Percentiles rank a stretch among this genome's conserved stretches.
Evolutionary conservation across 1,140 invertebrate species (phyloP).

Genomic region (Zaprionus vittiger): DNA sequence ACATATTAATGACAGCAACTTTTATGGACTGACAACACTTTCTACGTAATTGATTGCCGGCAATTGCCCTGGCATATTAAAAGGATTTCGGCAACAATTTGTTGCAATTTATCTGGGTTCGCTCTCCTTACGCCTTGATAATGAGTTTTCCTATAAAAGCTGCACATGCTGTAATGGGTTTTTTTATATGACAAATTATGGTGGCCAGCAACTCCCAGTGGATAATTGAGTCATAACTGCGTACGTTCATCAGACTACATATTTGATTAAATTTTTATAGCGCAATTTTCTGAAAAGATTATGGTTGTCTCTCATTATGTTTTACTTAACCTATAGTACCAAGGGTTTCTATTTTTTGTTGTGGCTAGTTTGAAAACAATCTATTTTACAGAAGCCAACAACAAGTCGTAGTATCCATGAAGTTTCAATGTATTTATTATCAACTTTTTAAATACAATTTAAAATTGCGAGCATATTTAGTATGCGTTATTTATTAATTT

Average conservation of each 20-base stretch:
- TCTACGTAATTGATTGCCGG: conserved; percentile 61
- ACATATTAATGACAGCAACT: conserved; percentile 77
- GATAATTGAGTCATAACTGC: not conserved
- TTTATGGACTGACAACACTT: conserved; percentile 65
- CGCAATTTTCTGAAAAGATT: not conserved
- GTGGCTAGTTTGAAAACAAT: not conserved
- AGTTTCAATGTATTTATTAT: not conserved
- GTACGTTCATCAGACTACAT: not conserved
- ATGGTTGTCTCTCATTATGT: not conserved
- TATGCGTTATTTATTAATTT: too few relatives aligned
- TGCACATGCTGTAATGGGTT: not conserved
- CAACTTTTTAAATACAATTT: not conserved
- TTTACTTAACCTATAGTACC: not conserved
- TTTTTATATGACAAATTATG: conserved; percentile 6
- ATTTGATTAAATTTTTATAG: not conserved
- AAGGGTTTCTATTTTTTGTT: not conserved
- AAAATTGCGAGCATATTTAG: not conserved
- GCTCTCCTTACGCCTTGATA: not conserved
- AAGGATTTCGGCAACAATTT: conserved; percentile 32
- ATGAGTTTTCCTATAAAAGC: conserved; percentile 1
- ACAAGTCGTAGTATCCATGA: not conserved
- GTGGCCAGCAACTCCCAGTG: not conserved
- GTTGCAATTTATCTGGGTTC: conserved; percentile 2
- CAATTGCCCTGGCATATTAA: conserved; percentile 43
- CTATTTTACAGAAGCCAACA: not conserved